These are phyloP conservation scores for Gymnarchus niloticus DNA, from an alignment of 2,113 vertebrate genomes.

Conservation along the genomic window DNA sequence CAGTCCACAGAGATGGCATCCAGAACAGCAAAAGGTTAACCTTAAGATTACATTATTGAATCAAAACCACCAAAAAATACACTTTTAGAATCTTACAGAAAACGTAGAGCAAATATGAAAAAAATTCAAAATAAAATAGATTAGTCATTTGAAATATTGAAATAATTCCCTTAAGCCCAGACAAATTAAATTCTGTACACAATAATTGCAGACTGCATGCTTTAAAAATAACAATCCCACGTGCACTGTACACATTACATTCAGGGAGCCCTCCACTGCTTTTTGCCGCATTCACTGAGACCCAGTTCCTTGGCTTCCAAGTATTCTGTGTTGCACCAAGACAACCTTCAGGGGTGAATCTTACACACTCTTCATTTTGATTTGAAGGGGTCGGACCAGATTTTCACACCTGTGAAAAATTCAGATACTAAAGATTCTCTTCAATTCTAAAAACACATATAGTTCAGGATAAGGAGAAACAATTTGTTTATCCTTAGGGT, in stretches of 20 bases:
- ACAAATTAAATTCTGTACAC: neutral
- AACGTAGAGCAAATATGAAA: neutral
- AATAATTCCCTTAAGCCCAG: neutral
- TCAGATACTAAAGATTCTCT: neutral
- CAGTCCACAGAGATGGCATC: neutral
- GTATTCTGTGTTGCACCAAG: neutral
- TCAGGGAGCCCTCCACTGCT: neutral
- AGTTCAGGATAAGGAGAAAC: neutral
- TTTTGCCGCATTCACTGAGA: neutral
- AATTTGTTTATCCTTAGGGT: neutral
- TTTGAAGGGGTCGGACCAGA: constrained; percentile 69
- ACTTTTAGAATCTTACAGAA: neutral
- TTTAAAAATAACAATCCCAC: neutral
- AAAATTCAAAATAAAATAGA: neutral
- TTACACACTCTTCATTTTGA: constrained; percentile 47
- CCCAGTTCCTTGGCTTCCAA: neutral
- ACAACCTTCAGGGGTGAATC: neutral
- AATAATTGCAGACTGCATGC: neutral
- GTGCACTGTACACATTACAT: neutral
- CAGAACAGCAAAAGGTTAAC: neutral
- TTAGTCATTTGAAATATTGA: neutral
- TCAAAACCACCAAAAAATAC: neutral
- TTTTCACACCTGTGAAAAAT: constrained; percentile 56
- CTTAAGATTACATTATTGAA: neutral
- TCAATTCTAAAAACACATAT: neutral